Conservation (phyloP, 2,888 invertebrate species). For the Hirudinaria manillensis region DNA sequence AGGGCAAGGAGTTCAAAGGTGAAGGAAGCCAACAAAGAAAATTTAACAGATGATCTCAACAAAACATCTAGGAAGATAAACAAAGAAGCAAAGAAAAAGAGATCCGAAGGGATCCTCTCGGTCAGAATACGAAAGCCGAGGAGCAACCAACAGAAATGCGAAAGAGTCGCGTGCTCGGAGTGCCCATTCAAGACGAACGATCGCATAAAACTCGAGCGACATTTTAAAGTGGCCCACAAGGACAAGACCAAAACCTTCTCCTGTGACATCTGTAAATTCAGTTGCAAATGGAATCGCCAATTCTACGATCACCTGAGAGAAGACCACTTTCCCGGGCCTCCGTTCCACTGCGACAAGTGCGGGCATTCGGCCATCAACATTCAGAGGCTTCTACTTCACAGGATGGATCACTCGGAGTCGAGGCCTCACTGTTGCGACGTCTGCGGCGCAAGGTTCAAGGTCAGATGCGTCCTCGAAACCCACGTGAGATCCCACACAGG, state of each 20-base stretch:
- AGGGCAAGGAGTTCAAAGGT: not conserved
- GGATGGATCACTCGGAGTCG: constrained; percentile 59
- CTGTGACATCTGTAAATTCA: constrained; percentile 35
- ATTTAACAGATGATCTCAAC: not conserved
- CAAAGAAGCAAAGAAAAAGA: constrained; percentile 24
- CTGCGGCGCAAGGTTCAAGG: constrained; percentile 61
- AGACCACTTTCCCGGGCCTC: constrained; percentile 60
- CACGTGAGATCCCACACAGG: constrained; percentile 61
- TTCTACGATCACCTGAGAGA: constrained; percentile 35
- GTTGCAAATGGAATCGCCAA: constrained; percentile 35
- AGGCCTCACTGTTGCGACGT: constrained; percentile 57
- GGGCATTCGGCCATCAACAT: constrained; percentile 57
- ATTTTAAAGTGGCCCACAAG: constrained; percentile 26
- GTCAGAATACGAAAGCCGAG: not conserved
- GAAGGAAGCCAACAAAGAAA: not conserved
- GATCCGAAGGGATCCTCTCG: not conserved
- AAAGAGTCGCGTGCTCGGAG: constrained; percentile 16
- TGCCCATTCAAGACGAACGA: constrained; percentile 25
- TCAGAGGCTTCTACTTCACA: constrained; percentile 61
- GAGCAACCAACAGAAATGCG: not conserved
- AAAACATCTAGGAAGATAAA: not conserved
- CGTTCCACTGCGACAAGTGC: constrained; percentile 55
- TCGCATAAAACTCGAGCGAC: constrained; percentile 24
- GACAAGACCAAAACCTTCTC: constrained; percentile 18
- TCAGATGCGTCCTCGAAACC: constrained; percentile 60